These are phyloP conservation scores for Taenaris catops DNA, from an alignment of 2,888 invertebrate species.

Conservation along the genomic window DNA sequence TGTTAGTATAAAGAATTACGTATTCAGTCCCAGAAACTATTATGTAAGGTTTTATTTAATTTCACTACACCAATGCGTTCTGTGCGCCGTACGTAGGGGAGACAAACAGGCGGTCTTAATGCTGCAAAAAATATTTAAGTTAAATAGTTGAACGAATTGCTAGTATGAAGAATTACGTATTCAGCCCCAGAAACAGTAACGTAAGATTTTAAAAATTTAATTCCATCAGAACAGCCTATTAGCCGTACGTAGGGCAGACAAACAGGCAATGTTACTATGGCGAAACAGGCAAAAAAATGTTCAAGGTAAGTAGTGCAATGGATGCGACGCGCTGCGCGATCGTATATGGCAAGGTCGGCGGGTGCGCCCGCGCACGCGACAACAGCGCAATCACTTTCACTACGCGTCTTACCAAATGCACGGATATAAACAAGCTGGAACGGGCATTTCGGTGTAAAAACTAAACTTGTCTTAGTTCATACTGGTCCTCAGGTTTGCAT, in stretches of 20 bases:
- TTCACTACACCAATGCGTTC: slow-evolving; percentile 1
- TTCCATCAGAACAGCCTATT: not conserved
- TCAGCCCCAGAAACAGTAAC: not conserved
- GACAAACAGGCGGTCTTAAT: no score
- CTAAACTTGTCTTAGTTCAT: slow-evolving; percentile 11
- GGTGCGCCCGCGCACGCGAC: slow-evolving; percentile 64
- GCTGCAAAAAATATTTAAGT: no score
- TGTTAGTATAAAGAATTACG: not conserved
- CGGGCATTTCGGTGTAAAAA: slow-evolving; percentile 33
- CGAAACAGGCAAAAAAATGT: slow-evolving; percentile 43
- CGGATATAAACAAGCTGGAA: slow-evolving; percentile 32
- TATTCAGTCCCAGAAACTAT: not conserved
- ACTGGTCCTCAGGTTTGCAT: slow-evolving; percentile 1
- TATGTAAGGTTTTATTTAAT: slow-evolving; percentile 2
- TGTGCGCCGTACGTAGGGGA: slow-evolving; percentile 3
- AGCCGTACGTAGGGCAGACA: slow-evolving; percentile 10
- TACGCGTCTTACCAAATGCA: slow-evolving; percentile 59
- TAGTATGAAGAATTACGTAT: not conserved
- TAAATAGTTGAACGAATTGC: no score
- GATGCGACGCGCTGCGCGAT: slow-evolving; percentile 30
- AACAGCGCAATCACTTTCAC: slow-evolving; percentile 74
- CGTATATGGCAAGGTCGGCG: slow-evolving; percentile 73
- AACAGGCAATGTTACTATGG: slow-evolving; percentile 31
- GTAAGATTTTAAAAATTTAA: slow-evolving; percentile 1
- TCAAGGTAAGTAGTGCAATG: slow-evolving; percentile 49